Evolutionary conservation across 2,797 vertebrate species (phyloP).

Genomic region (Cyprinella venusta): DNA sequence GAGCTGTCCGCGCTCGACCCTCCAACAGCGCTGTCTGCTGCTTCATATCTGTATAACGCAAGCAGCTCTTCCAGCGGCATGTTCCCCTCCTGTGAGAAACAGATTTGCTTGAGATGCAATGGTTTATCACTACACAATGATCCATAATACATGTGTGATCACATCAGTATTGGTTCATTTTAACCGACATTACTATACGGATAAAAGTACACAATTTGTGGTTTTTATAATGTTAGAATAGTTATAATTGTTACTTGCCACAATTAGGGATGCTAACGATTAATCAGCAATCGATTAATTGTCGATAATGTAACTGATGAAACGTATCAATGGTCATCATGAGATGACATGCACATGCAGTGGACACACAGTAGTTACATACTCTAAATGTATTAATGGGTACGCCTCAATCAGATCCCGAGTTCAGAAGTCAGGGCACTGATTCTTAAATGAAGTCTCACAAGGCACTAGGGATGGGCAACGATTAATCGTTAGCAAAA

Average conservation of each 20-base stretch:
- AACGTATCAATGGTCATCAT: neutral
- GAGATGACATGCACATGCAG: neutral
- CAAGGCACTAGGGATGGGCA: too few relatives aligned
- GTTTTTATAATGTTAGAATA: neutral
- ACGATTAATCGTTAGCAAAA: too few relatives aligned
- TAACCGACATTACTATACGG: neutral
- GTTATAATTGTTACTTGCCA: neutral
- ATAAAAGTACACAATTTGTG: neutral
- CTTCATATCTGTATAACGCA: slow-evolving; percentile 87
- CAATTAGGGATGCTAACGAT: neutral
- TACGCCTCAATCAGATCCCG: too few relatives aligned
- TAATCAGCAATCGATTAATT: neutral
- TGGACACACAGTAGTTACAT: neutral
- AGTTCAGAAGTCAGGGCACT: too few relatives aligned
- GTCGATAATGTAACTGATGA: neutral
- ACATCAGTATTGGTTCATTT: neutral
- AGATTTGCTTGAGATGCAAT: neutral
- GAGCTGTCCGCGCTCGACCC: slow-evolving; percentile 83
- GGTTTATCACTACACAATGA: neutral
- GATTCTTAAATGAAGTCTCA: too few relatives aligned
- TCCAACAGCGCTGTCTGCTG: slow-evolving; percentile 75
- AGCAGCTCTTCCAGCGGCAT: slow-evolving; percentile 88
- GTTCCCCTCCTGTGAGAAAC: slow-evolving; percentile 80
- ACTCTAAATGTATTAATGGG: neutral
- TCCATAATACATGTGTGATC: neutral